Evolutionary conservation across 2,113 vertebrate genomes (phyloP), one percentile per base, ranked within the genome.

Genomic region (Dromaius novaehollandiae): DNA sequence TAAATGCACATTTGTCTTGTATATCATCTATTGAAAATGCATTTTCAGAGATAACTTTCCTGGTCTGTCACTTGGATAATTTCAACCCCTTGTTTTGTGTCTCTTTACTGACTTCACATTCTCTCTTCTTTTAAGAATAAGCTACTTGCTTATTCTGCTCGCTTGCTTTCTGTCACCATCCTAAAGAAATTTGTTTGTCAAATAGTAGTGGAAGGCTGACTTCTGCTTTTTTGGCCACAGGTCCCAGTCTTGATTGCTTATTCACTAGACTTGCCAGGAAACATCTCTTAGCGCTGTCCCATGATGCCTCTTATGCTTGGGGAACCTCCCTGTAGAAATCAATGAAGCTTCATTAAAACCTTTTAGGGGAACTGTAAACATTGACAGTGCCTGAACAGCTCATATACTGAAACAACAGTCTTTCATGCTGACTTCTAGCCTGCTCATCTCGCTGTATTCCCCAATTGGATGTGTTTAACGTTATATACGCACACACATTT

Each of bases 1-100:
- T 25, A 30, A 13, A 34, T 19, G 26, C 2, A 3, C 20, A 5
- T 17, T 24, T 50, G 14, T 20, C 50, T 77, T 0, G 0, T 0
- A 0, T 12, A 40, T 26, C 66, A 11, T 50, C 46, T 69, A 34
- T 34, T 55, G 34, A 11, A 38, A 6, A 42, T 56, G 68, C 16
- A 2, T 6, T 69, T 28, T 0, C 9, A 11, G 38, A 15, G 32
- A 2, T 46, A 1, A 3, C 6, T 64, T 50, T 28, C 32, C 26
- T 25, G 1, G 24, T 32, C 48, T 46, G 28, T 51, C 82, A 44
- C 64, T 48, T 48, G 36, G 30, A 0, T 30, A 19, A 15, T 22
- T 79, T 56, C 21, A 36, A 40, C 42, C 19, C 28, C 60, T 78
- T 30, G 12, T 30, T 61, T 4, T 21, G 13, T 69, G 42, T 32